Evolutionary conservation across 2,113 vertebrate species (phyloP).

Genomic region (Petrocephalus zakoni): DNA sequence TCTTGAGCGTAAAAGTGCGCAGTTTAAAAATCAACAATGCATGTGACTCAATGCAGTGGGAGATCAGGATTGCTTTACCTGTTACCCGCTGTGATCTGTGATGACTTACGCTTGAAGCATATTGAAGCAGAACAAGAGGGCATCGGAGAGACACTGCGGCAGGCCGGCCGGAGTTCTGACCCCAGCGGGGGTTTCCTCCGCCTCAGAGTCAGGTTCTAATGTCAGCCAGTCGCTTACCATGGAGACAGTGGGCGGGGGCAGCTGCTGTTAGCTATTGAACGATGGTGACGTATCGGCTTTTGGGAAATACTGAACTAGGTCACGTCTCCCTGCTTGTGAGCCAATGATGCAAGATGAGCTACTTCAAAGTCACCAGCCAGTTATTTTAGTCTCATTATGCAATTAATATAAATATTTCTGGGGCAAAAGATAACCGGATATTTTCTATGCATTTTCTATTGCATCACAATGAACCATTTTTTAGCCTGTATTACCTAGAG

Average conservation of each 20-base stretch:
- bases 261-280: neutral
- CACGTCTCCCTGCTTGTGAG: neutral
- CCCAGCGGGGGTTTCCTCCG: neutral
- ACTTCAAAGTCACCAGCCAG: neutral
- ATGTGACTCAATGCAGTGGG: neutral
- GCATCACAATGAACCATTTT: neutral
- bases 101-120: neutral
- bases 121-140: neutral
- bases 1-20: neutral
- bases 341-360: neutral
- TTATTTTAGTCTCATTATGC: neutral
- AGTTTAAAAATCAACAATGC: neutral
- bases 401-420: slow-evolving; percentile 11
- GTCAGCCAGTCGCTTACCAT: neutral
- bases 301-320: neutral
- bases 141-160: neutral
- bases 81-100: neutral
- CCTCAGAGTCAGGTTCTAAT: neutral
- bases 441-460: neutral
- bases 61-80: neutral
- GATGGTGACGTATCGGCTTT: neutral
- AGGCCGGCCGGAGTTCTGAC: neutral
- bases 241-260: neutral
- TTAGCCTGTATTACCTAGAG: neutral
- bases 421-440: neutral